phyloP scores from a whole-genome alignment of 2,113 vertebrate species.

The Cephalopterus ornatus region DNA sequence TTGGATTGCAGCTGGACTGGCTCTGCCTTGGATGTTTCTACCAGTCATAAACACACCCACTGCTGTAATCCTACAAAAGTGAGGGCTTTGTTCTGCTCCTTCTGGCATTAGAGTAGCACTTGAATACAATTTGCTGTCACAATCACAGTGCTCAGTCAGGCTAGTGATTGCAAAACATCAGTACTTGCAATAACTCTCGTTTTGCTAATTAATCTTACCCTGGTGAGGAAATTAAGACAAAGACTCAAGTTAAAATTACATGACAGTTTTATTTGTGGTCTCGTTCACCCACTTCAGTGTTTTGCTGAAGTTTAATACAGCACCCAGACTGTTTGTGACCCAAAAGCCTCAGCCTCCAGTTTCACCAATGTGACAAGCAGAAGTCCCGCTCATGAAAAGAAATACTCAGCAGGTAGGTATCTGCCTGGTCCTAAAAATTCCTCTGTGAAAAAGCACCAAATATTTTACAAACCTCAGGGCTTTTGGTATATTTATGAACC shows the following conservation, averaged over 20 bases:
- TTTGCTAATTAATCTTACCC: not conserved
- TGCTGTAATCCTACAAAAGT: not conserved
- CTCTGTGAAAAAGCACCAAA: not conserved
- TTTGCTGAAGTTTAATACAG: not conserved
- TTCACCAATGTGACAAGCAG: not conserved
- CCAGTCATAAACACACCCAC: not conserved
- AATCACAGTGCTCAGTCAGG: not conserved
- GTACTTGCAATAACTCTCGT: not conserved
- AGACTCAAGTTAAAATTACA: not conserved
- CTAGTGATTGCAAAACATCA: not conserved
- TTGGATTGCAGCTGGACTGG: not conserved
- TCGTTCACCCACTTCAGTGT: not conserved
- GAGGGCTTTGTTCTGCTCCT: not conserved
- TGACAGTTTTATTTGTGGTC: not conserved
- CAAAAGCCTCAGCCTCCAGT: not conserved
- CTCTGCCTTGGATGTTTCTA: not conserved
- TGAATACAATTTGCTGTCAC: not conserved
- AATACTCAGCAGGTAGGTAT: not conserved
- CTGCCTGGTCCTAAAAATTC: not conserved
- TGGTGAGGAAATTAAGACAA: not conserved
- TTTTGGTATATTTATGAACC: not conserved
- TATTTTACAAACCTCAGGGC: not conserved
- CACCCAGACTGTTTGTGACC: not conserved
- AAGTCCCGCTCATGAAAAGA: not conserved
- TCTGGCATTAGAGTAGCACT: not conserved